Evolutionary conservation across 2,797 vertebrate species (phyloP).

Genomic region (Anas bernieri): DNA sequence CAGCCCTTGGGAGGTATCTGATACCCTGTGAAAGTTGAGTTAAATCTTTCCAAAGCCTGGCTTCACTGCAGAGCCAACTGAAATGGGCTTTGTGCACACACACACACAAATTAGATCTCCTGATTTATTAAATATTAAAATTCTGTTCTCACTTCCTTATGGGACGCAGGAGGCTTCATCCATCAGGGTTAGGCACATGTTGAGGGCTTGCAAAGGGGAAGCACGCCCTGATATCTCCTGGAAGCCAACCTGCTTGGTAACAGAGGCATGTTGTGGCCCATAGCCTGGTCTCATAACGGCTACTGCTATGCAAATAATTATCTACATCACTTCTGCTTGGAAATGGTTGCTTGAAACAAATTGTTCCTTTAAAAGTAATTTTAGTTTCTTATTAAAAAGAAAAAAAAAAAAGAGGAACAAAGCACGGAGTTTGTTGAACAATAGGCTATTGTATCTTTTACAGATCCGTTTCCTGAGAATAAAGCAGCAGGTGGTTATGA

Average conservation of each 20-base stretch:
- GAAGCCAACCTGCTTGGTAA: neutral
- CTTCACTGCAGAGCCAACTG: neutral
- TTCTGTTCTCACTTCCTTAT: neutral
- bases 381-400: constrained; percentile 43
- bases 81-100: neutral
- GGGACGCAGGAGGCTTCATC: neutral
- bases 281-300: neutral
- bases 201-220: neutral
- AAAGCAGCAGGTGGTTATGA: constrained; percentile 60
- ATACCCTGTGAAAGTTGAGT: constrained; percentile 11
- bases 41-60: neutral
- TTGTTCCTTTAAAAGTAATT: constrained; percentile 52
- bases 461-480: constrained; percentile 41
- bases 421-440: neutral
- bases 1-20: constrained; percentile 21
- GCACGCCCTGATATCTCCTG: neutral
- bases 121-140: neutral
- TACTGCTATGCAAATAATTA: neutral
- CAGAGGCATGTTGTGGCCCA: neutral
- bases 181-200: neutral
- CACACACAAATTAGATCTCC: neutral
- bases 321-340: neutral
- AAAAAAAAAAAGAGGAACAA: constrained; percentile 29
- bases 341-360: constrained; percentile 52
- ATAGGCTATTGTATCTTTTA: constrained; percentile 47